Percentiles rank a stretch among this genome's conserved stretches.
These are phyloP conservation scores for Aegotheles bennettii DNA, from an alignment of 2,113 vertebrate species.

Conservation along the genomic window DNA sequence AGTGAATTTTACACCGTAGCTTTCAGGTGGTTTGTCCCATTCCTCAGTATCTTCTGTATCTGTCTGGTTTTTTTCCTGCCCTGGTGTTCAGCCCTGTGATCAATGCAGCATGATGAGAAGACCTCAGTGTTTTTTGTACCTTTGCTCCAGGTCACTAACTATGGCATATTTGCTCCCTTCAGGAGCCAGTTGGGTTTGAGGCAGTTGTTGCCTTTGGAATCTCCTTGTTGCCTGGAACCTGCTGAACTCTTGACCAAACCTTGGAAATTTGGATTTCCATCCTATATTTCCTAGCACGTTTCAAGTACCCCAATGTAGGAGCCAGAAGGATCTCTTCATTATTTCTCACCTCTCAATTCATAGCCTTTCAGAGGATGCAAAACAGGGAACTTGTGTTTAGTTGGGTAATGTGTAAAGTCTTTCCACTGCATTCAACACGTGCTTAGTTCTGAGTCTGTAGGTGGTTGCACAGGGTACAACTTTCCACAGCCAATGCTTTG, in stretches of 20 bases:
- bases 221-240: not conserved
- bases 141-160: not conserved
- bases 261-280: not conserved
- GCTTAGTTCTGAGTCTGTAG: not conserved
- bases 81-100: not conserved
- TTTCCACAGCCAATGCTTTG: not conserved
- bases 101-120: not conserved
- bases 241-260: not conserved
- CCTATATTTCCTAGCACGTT: not conserved
- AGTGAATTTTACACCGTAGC: not conserved
- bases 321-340: not conserved
- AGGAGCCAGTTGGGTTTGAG: not conserved
- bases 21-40: not conserved
- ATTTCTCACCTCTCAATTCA: not conserved
- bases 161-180: not conserved
- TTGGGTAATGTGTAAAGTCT: not conserved
- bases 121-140: fast-evolving
- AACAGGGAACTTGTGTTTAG: constrained; percentile 7
- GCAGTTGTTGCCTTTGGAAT: not conserved
- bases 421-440: not conserved
- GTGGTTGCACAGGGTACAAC: not conserved
- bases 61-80: not conserved
- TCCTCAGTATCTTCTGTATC: not conserved
- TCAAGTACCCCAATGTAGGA: not conserved
- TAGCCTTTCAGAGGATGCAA: not conserved